Evolutionary conservation across 2,888 invertebrate species (phyloP).

Genomic region (Melinaea marsaeus): DNA sequence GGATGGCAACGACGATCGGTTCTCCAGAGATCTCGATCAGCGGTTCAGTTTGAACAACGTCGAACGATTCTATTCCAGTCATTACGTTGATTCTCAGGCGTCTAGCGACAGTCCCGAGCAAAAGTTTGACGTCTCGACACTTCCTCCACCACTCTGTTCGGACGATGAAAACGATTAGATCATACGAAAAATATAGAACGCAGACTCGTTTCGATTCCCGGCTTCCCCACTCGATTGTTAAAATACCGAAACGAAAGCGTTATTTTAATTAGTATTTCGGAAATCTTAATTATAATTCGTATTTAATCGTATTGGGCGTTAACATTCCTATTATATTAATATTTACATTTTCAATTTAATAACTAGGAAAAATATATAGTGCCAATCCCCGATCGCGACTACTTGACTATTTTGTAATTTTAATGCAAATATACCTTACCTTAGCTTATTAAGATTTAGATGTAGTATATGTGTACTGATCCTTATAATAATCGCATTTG

Average conservation of each 20-base stretch:
- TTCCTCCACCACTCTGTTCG: constrained; percentile 86
- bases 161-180: constrained; percentile 82
- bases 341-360: constrained; percentile 49
- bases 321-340: constrained; percentile 62
- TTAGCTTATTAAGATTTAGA: constrained; percentile 61
- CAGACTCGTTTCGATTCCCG: too few relatives aligned
- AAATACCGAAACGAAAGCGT: constrained; percentile 43
- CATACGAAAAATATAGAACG: background rate
- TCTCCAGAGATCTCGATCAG: constrained; percentile 65
- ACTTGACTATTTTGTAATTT: constrained; percentile 50
- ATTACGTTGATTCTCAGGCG: constrained; percentile 79
- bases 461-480: constrained; percentile 59
- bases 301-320: constrained; percentile 56
- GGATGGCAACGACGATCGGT: constrained; percentile 49
- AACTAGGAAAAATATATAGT: constrained; percentile 60
- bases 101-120: constrained; percentile 83
- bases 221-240: constrained; percentile 45
- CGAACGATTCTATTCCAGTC: constrained; percentile 71
- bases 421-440: constrained; percentile 50
- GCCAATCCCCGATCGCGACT: constrained; percentile 62
- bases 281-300: constrained; percentile 57
- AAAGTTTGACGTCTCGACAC: constrained; percentile 84
- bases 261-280: constrained; percentile 46
- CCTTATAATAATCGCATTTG: constrained; percentile 21
- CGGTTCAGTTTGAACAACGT: constrained; percentile 73